Conservation (phyloP, 2,797 vertebrate genomes). For the Semotilus atromaculatus region DNA sequence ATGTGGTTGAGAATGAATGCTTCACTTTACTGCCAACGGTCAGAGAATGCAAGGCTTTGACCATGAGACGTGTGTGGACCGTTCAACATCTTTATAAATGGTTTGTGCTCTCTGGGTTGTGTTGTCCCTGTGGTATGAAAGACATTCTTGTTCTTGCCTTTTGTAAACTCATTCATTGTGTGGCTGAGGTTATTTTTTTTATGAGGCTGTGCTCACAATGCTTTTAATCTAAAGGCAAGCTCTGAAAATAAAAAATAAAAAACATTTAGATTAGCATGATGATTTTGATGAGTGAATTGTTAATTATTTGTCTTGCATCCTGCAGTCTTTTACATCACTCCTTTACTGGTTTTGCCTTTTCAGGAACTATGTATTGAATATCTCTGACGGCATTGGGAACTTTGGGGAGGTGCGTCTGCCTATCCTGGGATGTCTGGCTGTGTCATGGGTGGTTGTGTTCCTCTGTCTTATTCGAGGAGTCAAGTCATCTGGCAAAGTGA, state of each 20-base stretch:
- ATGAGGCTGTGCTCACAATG: not conserved
- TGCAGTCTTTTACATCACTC: not conserved
- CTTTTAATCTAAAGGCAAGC: constrained; percentile 4
- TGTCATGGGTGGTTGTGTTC: constrained; percentile 97
- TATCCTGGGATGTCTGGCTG: constrained; percentile 90
- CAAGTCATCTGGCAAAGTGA: constrained; percentile 98
- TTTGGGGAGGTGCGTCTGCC: constrained; percentile 94
- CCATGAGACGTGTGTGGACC: constrained; percentile 42
- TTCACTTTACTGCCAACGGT: constrained; percentile 39
- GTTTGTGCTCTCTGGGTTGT: constrained; percentile 52
- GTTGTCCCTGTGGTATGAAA: constrained; percentile 57
- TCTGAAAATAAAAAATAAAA: not conserved
- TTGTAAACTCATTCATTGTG: constrained; percentile 56
- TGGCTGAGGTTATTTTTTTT: constrained; percentile 43
- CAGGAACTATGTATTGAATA: constrained; percentile 91
- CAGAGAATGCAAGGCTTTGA: constrained; percentile 55
- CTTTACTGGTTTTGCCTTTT: not conserved
- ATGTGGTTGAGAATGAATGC: constrained; percentile 28
- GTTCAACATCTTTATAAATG: constrained; percentile 53
- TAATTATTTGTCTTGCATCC: not conserved
- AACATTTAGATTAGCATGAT: not conserved
- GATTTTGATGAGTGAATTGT: not conserved
- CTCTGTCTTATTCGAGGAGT: constrained; percentile 97
- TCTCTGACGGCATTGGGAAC: constrained; percentile 93
- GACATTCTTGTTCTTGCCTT: constrained; percentile 55